phyloP scores from a whole-genome alignment of 1,140 invertebrate species.

The Nasonia vitripennis region DNA sequence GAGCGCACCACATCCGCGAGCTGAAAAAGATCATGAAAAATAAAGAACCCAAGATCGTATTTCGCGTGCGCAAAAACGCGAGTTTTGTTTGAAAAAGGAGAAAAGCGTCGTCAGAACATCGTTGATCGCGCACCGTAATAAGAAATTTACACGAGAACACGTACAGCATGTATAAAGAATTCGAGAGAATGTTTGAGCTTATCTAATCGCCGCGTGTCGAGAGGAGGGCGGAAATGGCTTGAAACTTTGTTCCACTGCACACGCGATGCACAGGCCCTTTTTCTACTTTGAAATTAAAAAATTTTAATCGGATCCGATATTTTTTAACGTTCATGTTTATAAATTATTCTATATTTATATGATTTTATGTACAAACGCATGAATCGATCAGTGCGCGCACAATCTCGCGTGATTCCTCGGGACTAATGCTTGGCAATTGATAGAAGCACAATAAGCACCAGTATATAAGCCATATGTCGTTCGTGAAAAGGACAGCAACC shows the following conservation, averaged over 20 bases:
- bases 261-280: background rate
- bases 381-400: no score
- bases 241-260: constrained; percentile 26
- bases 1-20: no score
- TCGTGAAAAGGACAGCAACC: background rate
- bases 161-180: background rate
- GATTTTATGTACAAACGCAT: no score
- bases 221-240: constrained; percentile 63
- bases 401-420: no score
- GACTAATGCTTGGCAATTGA: no score
- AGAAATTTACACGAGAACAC: background rate
- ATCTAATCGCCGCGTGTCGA: constrained; percentile 66
- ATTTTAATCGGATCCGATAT: background rate
- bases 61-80: no score
- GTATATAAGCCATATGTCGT: background rate
- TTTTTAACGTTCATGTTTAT: no score
- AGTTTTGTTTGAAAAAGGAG: no score
- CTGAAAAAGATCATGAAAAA: no score
- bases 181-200: constrained; percentile 51
- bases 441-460: background rate
- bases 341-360: no score
- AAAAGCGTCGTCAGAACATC: no score
- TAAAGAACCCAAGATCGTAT: no score
- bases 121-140: background rate
- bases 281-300: background rate